Evolutionary conservation across 2,113 vertebrate species (phyloP), one percentile per base, ranked within the genome.

Genomic region (Talpa occidentalis): DNA sequence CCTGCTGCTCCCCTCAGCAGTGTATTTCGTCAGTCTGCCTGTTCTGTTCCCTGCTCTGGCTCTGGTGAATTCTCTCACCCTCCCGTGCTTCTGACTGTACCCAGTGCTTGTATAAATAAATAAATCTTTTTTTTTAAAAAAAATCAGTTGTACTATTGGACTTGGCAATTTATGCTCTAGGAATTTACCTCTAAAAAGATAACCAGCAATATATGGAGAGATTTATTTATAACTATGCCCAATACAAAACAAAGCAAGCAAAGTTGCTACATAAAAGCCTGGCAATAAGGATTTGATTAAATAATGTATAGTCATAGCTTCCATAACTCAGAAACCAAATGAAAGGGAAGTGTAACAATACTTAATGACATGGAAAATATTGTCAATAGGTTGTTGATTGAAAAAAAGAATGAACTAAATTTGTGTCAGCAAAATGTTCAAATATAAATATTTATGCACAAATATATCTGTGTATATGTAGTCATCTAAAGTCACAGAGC

Each of bases 151-250:
- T 10, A 26, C 16, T 5, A 32, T 54, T 28, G 42, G 35, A 92
- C 15, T 92, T 60, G 78, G 60, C 28, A 62, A 28, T 70, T 92
- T 32, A 54, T 77, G 78, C 15, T 64, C 26, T 78, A 64, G 64
- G 21, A 88, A 64, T 95, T 88, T 64, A 52, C 70, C 32, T 77
- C 37, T 83, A 64, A 54, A 70, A 88, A 32, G 35, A 8, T 40
- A 44, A 89, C 49, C 37, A 56, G 15, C 70, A 92, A 40, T 64
- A 62, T 22, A 21, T 49, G 21, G 28, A 62, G 35, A 78, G 32
- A 66, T 73, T 78, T 84, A 56, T 84, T 95, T 89, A 64, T 77
- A 88, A 70, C 59, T 70, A 44, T 14, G 8, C 72, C 72, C 40
- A 93, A 95, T 84, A 84, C 14, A 42, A 42, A 76, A 64, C 66